Conservation (phyloP, 1,140 invertebrate species). For the Lepidurus packardi region DNA sequence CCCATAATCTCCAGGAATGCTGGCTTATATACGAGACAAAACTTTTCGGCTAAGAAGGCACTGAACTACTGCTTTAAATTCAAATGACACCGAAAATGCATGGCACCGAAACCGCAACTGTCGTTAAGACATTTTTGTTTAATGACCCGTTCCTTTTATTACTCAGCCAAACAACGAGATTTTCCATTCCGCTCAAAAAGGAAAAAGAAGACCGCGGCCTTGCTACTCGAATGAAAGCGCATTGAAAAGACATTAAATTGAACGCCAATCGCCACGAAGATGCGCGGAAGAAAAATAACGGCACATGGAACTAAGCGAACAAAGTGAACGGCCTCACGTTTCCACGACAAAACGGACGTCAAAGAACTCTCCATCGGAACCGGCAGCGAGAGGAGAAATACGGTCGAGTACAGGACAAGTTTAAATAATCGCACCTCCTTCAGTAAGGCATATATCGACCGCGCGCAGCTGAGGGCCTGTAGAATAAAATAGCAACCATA, state of each 20-base stretch:
- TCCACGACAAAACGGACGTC: constrained; percentile 8
- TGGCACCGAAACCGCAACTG: not conserved
- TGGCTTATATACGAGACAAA: not conserved
- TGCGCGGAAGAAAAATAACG: not conserved
- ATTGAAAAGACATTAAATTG: not conserved
- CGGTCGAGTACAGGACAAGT: not conserved
- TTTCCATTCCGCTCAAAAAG: not conserved
- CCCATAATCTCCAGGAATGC: not conserved
- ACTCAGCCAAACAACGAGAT: constrained; percentile 15
- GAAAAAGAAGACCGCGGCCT: constrained; percentile 5
- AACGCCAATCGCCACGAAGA: not conserved
- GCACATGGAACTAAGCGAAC: constrained; percentile 5
- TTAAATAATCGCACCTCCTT: constrained; percentile 5
- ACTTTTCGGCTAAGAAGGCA: not conserved
- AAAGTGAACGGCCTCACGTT: constrained; percentile 9
- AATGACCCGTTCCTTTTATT: constrained; percentile 1
- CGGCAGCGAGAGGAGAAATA: constrained; percentile 10
- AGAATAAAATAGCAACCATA: constrained; percentile 19
- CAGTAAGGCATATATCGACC: constrained; percentile 19
- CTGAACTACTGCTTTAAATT: not conserved
- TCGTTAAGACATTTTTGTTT: not conserved
- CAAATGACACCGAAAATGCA: not conserved
- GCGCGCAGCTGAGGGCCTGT: constrained; percentile 5
- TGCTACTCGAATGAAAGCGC: not conserved
- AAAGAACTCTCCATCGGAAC: constrained; percentile 8